Evolutionary conservation across 2,113 vertebrate genomes (phyloP).

Genomic region (Mesitornis unicolor): DNA sequence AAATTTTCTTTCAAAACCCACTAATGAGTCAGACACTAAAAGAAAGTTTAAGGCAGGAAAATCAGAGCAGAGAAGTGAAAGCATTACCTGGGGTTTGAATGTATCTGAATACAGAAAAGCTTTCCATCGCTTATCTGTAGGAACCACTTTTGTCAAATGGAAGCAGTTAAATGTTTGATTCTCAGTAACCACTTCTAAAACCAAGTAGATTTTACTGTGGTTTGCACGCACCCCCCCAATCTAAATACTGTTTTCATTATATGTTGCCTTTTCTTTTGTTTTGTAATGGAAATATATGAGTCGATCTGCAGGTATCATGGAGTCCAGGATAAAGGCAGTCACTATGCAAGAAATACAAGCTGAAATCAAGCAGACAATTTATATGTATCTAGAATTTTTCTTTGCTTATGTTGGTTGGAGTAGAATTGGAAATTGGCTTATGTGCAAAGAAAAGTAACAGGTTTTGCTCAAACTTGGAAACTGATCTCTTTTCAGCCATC

Average conservation of each 20-base stretch:
- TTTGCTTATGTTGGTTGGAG: not conserved
- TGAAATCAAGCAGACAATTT: not conserved
- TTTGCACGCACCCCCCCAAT: fast-evolving
- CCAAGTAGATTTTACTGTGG: not conserved
- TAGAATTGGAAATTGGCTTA: not conserved
- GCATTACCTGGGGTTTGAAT: not conserved
- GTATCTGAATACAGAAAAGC: not conserved
- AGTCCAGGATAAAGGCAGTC: not conserved
- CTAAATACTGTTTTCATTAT: not conserved
- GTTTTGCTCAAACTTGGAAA: conserved; percentile 2
- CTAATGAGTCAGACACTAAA: not conserved
- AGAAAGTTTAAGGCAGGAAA: not conserved
- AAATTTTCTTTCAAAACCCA: not conserved
- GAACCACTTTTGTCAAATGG: not conserved
- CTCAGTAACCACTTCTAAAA: not conserved
- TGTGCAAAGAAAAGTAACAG: not conserved
- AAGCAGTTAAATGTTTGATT: not conserved
- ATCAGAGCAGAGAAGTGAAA: not conserved
- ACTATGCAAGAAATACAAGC: too few species aligned
- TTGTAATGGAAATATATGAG: not conserved
- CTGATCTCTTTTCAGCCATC: not conserved
- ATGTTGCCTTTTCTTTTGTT: not conserved
- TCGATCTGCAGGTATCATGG: not conserved
- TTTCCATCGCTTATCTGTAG: not conserved
- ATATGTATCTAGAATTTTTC: not conserved